Base-by-base conservation (phyloP, 2,888 invertebrate genomes). In the Netelia virgata region DNA sequence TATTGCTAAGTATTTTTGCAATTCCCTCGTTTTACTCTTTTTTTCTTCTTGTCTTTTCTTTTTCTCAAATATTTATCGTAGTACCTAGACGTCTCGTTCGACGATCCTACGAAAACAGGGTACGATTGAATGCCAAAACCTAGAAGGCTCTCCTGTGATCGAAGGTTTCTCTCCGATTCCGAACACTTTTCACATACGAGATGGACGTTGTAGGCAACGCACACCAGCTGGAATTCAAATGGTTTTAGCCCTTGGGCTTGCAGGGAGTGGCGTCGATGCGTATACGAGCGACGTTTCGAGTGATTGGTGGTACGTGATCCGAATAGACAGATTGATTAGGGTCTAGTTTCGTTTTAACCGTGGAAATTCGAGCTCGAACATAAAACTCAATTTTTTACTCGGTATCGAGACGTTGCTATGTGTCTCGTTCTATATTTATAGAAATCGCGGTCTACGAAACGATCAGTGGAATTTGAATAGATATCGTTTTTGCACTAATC, bases 281-380 rank as follows among this genome's bases (percentile, higher is more conserved):
- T 74, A 16, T 63, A 78, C 73, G 72, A 10, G 61, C 61, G 57
- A 41, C 47, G 57, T 74, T 70, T 68, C 41, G 47, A 79, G 79
- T 70, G 79, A 83, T 75, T 78, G 74, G 68, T 64, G 53, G 70
- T 36, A 70, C 78, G 69, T 79, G 83, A 83, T 74, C 74, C 74
- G 74, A 53, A 36, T 74, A 47, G 82, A 74, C 78, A 69, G 64
- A 79, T 83, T 83, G 74, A 83, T 78, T 57, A n/a, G 79, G 57
- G 55, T 43, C 61, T 69, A 68, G 81, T 79, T n/a, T 64, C 55
- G 43, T 70, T 70, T n/a, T 53, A 69, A 74, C 69, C 77, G 70
- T n/a, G 18, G 16, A 36, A 28, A 28, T 28, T 28, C 28, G 28
- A 3, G 28, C 28, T 28, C 28, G 28, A 28, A 28, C 28, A 5